Conservation (phyloP, 2,113 vertebrate species). For the Tonatia bakeri region DNA sequence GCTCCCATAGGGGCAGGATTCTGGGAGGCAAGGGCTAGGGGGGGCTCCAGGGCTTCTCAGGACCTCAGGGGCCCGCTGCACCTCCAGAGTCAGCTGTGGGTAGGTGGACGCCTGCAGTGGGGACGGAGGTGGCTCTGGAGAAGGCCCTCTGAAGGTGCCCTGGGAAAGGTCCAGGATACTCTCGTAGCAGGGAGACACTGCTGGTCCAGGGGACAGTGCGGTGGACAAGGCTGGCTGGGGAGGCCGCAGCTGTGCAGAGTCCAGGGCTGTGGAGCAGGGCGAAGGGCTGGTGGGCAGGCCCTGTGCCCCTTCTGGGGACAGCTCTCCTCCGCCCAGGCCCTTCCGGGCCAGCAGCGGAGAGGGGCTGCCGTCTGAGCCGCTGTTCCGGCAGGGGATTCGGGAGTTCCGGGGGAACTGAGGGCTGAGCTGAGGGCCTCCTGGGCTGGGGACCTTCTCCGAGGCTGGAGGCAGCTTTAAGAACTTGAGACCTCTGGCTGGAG, state of each 20-base stretch:
- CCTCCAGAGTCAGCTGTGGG: constrained; percentile 57
- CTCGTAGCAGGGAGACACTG: constrained; percentile 72
- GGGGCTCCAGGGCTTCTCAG: constrained; percentile 56
- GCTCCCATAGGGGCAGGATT: constrained; percentile 56
- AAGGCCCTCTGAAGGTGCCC: constrained; percentile 73
- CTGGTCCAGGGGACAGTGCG: constrained; percentile 59
- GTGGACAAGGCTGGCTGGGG: constrained; percentile 49
- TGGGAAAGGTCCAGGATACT: constrained; percentile 75
- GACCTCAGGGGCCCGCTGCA: constrained; percentile 44
- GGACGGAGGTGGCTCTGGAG: constrained; percentile 59
- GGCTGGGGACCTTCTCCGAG: constrained; percentile 80
- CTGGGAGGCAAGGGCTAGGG: constrained; percentile 39
- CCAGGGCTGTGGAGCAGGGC: constrained; percentile 11
- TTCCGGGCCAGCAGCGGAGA: constrained; percentile 85
- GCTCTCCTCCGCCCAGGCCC: constrained; percentile 67
- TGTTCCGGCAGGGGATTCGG: constrained; percentile 91
- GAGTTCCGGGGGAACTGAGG: constrained; percentile 92
- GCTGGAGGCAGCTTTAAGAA: constrained; percentile 88
- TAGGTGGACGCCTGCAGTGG: constrained; percentile 54
- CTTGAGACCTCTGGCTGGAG: constrained; percentile 90
- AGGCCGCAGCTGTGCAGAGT: constrained; percentile 45
- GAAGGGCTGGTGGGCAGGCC: constrained; percentile 37
- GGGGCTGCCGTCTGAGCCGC: constrained; percentile 90
- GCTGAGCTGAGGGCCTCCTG: constrained; percentile 86
- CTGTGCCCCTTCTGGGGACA: constrained; percentile 57